Evolutionary conservation across 2,113 vertebrate genomes (phyloP), one percentile per base, ranked within the genome.

Genomic region (Electrona antarctica): DNA sequence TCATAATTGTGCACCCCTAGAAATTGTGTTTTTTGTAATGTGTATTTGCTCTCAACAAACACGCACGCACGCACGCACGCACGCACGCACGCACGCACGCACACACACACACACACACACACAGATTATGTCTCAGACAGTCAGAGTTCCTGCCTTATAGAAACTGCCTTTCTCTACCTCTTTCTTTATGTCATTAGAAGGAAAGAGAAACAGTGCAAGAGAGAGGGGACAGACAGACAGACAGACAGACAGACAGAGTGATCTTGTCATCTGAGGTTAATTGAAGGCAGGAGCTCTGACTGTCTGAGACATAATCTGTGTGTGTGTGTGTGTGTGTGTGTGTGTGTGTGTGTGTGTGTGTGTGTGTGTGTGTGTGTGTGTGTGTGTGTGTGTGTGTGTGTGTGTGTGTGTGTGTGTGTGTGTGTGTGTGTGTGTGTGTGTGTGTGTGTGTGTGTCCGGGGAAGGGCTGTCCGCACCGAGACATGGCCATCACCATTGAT

Each of bases 231-330:
- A 33, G 6, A 15, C 14, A 46, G 64, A 21, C 21, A 21, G 21
- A 21, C 21, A 21, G 21, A 21, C 21, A 21, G 21, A 21, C 21
- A 21, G 21, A 21, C 21, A 21, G 21, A 21, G 80, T 76, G 87
- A 92, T 90, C 88, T 81, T 77, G 85, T 87, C 87, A 89, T 89
- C 90, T 90, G 84, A 86, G 86, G 90, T 91, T 92, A 88, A 93
- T 90, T 92, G 88, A 88, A 91, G 84, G 81, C 90, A 89, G 74
- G 77, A 90, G 81, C 85, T 84, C 87, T 87, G 86, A 87, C 88
- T 82, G 85, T 70, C 77, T 83, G 76, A 90, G 87, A 78, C 82
- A 86, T 91, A 86, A 90, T 89, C 86, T 89, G 77, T 80, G 69
- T 85, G 70, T 57, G 50, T 64, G 76, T 81, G 78, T 60, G 59